Percentiles rank a stretch among this genome's conserved stretches.
phyloP scores from a whole-genome alignment of 2,797 vertebrate species.

The Macropus fuliginosus region DNA sequence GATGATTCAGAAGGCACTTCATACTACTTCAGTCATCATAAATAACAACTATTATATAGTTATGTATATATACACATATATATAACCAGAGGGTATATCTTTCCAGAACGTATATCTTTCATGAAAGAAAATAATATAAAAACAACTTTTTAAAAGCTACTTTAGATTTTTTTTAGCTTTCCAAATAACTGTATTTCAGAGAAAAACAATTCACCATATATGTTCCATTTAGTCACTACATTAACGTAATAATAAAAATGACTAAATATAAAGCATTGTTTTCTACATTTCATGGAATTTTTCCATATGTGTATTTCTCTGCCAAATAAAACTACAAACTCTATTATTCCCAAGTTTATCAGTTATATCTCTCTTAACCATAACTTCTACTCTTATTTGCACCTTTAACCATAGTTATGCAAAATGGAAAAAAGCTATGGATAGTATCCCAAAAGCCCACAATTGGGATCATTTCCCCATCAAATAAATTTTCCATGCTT shows the following conservation, averaged over 20 bases:
- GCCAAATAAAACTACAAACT: constrained; percentile 1
- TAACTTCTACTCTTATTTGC: constrained; percentile 49
- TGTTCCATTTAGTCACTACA: not conserved
- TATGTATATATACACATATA: not conserved
- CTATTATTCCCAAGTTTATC: not conserved
- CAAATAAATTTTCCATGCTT: constrained; percentile 10
- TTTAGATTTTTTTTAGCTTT: not conserved
- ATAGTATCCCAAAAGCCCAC: not conserved
- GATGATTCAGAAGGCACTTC: not conserved
- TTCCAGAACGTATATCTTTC: not conserved
- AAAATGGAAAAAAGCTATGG: constrained; percentile 19
- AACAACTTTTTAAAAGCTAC: not conserved
- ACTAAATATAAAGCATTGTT: not conserved
- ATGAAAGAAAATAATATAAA: not conserved
- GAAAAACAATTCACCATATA: not conserved
- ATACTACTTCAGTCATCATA: not conserved
- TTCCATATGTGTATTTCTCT: not conserved
- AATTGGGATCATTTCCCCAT: not conserved
- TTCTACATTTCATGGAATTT: not conserved
- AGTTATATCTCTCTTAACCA: constrained; percentile 18
- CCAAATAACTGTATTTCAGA: not conserved
- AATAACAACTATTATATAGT: not conserved
- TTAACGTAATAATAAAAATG: not conserved
- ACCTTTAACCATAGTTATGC: constrained; percentile 12
- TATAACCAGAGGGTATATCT: not conserved